Evolutionary conservation across 2,797 vertebrate species (phyloP), one percentile per base, ranked within the genome.

Genomic region (Lerista edwardsae): DNA sequence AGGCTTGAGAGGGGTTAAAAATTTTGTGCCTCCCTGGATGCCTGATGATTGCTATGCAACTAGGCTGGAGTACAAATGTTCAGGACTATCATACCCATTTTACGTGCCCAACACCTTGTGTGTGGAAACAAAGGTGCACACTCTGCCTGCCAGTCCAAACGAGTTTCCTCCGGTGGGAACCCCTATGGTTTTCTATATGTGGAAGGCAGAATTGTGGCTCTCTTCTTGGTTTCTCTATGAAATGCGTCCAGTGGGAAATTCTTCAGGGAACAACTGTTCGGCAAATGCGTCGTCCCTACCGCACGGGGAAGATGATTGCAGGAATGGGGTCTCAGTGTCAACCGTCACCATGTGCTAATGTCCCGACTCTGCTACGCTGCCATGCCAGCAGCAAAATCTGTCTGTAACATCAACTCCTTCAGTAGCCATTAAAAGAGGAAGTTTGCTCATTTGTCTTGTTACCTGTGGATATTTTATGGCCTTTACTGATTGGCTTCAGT

Each of bases 381-480:
- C 9, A 44, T 17, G 6, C 21, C 27, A 80, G 23, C 23, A 1
- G 39, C 0, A 7, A 3, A 19, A 51, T 74, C 31, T 80, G 36
- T 31, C 82, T 57, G 64, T 19, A 51, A 67, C 15, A 3, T 10
- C 73, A 77, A 77, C n/a, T 39, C 3, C 65, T 0, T 0, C 62
- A 19, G 7, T 65, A 27, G 2, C 84, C 27, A 59, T 39, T 61
- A 79, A 61, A 64, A 76, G 76, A 55, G 34, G 71, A 29, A 1
- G 7, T 11, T 0, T 0, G n/a, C 84, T 80, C 36, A 3, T 10
- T 68, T 84, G 1, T 86, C 78, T 84, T 85, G 23, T 74, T 23
- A 72, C 34, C 34, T 86, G 62, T 1, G 9, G 67, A 2, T 82
- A 14, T 84, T 90, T 92, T 80, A 84, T 83, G 77, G 62, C 4